Conservation (phyloP, 2,888 invertebrate genomes). For the Morinoia aosen region DNA sequence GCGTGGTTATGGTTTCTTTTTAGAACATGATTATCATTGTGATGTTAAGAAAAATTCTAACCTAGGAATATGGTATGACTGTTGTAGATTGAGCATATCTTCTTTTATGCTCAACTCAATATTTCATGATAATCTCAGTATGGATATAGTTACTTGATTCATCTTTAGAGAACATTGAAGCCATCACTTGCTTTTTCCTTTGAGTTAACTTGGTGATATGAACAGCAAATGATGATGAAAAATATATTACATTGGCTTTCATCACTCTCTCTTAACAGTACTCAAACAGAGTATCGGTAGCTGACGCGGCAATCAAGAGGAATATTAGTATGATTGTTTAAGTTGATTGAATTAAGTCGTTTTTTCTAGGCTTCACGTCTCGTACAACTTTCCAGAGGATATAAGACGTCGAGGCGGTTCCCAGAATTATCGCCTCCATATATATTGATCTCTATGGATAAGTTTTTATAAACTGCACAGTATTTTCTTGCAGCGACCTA, state of each 20-base stretch:
- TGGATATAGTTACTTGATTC: background rate
- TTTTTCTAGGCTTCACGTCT: background rate
- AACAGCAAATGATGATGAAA: background rate
- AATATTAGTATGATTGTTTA: background rate
- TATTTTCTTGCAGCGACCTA: no score
- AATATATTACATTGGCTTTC: background rate
- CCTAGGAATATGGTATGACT: background rate
- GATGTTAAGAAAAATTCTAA: background rate
- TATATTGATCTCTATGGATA: background rate
- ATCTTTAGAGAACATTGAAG: background rate
- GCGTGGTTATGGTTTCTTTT: background rate
- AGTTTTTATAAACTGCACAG: no score
- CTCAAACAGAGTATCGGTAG: background rate
- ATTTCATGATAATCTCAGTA: background rate
- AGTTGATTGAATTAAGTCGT: background rate
- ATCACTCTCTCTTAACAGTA: background rate
- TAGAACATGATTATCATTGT: background rate
- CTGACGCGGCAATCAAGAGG: background rate
- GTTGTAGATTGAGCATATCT: background rate
- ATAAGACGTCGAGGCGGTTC: background rate
- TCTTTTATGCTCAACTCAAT: background rate
- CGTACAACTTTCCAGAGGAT: background rate
- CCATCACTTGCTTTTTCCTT: background rate
- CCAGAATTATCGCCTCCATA: background rate
- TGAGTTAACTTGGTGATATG: background rate